Evolutionary conservation across 2,113 vertebrate genomes (phyloP).

Genomic region (Stictonetta naevosa): DNA sequence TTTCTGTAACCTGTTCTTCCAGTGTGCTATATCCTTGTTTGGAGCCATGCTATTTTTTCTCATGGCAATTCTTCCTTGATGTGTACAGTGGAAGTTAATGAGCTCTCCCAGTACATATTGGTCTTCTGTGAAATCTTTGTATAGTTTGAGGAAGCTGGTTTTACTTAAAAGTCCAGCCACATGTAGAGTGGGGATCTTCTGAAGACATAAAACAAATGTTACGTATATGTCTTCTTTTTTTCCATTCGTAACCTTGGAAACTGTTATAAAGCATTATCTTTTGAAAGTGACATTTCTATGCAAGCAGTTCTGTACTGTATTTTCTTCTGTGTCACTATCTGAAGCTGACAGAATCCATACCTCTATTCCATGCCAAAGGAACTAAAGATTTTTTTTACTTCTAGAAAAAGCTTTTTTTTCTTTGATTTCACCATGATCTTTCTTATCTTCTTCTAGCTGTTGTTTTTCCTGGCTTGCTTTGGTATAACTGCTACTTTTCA

Average conservation of each 20-base stretch:
- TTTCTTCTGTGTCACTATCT: constrained; percentile 39
- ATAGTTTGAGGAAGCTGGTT: neutral
- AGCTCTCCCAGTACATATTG: constrained; percentile 10
- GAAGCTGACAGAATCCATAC: constrained; percentile 14
- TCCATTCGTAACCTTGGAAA: constrained; percentile 41
- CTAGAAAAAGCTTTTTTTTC: constrained; percentile 20
- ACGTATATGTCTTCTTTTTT: constrained; percentile 9
- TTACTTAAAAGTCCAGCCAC: constrained; percentile 38
- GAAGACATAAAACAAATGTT: constrained; percentile 36
- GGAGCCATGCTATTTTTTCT: constrained; percentile 15
- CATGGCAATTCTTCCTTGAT: neutral
- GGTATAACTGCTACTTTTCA: constrained; percentile 11
- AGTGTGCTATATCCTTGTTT: neutral
- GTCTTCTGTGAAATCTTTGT: constrained; percentile 4
- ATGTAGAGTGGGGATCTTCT: constrained; percentile 15
- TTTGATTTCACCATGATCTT: constrained; percentile 51
- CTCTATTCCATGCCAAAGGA: constrained; percentile 30
- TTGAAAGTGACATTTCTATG: neutral
- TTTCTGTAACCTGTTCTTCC: neutral
- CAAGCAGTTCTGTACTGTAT: neutral
- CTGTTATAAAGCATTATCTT: constrained; percentile 44
- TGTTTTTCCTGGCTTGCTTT: constrained; percentile 32
- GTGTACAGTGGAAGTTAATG: constrained; percentile 23
- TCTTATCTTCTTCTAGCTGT: constrained; percentile 32
- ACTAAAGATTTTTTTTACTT: neutral